phyloP scores from a whole-genome alignment of 2,113 vertebrate genomes.

The Tinamus guttatus region DNA sequence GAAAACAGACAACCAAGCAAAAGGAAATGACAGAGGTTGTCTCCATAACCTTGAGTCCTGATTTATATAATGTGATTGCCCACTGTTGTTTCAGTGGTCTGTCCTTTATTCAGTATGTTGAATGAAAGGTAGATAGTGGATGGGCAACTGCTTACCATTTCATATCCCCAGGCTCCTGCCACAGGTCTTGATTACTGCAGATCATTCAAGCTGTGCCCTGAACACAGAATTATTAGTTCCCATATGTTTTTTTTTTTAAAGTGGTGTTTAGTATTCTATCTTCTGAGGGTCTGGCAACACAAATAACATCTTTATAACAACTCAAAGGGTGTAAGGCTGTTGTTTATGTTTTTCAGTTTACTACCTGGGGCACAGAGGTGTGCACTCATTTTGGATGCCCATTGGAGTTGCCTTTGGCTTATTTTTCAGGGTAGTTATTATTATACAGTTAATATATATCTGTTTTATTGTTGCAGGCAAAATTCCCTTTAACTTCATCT shows the following conservation, averaged over 20 bases:
- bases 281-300: neutral
- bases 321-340: neutral
- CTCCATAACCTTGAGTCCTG: neutral
- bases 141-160: neutral
- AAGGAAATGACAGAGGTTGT: neutral
- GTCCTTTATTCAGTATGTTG: neutral
- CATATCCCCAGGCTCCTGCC: neutral
- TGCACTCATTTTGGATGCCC: neutral
- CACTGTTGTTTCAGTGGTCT: neutral
- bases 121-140: neutral
- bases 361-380: neutral
- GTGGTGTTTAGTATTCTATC: neutral
- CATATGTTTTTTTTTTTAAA: neutral
- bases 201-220: neutral
- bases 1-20: neutral
- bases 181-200: neutral
- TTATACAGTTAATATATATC: neutral
- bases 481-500: neutral
- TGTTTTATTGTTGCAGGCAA: neutral
- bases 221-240: neutral
- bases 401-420: conserved; percentile 18
- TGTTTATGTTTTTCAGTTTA: neutral
- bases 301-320: neutral
- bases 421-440: neutral
- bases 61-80: neutral